Percentiles rank a stretch among this genome's conserved stretches.
phyloP scores from a whole-genome alignment of 2,888 invertebrate species.

The Diploptera punctata region DNA sequence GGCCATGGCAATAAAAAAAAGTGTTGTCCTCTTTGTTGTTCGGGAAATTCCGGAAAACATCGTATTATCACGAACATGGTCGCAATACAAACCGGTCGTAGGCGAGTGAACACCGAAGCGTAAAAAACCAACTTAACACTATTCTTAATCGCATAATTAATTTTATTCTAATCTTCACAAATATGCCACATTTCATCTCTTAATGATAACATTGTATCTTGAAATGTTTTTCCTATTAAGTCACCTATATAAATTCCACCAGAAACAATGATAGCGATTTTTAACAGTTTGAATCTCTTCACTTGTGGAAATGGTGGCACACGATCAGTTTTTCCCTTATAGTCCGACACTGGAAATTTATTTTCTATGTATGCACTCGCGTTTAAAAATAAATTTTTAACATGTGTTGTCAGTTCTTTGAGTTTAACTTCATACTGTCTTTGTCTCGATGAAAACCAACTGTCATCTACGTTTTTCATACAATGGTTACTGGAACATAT shows the following conservation, averaged over 20 bases:
- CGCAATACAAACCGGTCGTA: neutral
- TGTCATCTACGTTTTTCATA: neutral
- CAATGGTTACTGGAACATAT: neutral
- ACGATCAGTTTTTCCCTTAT: neutral
- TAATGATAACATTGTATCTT: neutral
- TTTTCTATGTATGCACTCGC: neutral
- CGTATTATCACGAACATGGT: neutral
- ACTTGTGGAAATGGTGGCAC: neutral
- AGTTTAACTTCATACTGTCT: slow-evolving; percentile 1
- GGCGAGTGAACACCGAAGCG: too few species aligned
- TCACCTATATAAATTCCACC: slow-evolving; percentile 7
- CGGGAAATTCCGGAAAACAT: neutral
- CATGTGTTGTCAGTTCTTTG: neutral
- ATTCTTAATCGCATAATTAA: too few species aligned
- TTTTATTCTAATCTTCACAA: neutral
- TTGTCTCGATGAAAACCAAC: neutral
- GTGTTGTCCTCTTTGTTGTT: too few species aligned
- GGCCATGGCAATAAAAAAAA: too few species aligned
- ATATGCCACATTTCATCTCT: neutral
- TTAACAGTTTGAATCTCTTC: slow-evolving; percentile 1
- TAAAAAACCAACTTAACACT: too few species aligned
- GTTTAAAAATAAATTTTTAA: neutral
- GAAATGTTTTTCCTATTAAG: slow-evolving; percentile 2
- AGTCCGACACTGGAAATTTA: neutral
- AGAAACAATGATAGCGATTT: neutral